phyloP scores from a whole-genome alignment of 2,888 invertebrate genomes.

The Drosophila histrio region DNA sequence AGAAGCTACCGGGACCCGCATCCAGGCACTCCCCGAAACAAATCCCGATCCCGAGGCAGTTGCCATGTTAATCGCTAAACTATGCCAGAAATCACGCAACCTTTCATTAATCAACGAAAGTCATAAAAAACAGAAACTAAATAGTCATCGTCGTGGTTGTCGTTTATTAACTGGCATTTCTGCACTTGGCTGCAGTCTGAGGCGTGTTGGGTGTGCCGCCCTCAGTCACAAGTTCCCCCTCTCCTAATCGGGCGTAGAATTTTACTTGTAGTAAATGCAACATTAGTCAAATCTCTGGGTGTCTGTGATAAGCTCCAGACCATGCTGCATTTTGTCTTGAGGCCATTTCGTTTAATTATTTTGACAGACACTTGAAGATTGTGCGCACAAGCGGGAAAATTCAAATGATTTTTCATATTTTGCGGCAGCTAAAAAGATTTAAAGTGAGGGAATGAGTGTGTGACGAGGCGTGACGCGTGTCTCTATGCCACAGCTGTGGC shows the following conservation, averaged over 20 bases:
- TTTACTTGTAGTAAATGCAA: constrained; percentile 53
- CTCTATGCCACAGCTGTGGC: constrained; percentile 36
- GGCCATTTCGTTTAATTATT: constrained; percentile 76
- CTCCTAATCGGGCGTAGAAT: background rate
- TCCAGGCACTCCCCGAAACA: constrained; percentile 29
- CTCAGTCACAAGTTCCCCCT: background rate
- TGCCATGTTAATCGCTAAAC: constrained; percentile 67
- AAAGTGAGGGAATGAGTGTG: constrained; percentile 41
- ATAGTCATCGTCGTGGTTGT: constrained; percentile 41
- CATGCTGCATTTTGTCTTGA: constrained; percentile 65
- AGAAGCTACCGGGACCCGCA: constrained; percentile 53
- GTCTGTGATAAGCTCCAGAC: constrained; percentile 53
- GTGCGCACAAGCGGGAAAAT: constrained; percentile 19
- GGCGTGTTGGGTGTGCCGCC: constrained; percentile 3
- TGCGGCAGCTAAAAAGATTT: constrained; percentile 39
- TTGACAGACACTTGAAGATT: constrained; percentile 74
- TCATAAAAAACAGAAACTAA: constrained; percentile 56
- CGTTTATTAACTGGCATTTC: constrained; percentile 70
- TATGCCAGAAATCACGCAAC: constrained; percentile 76
- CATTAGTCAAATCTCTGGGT: constrained; percentile 70
- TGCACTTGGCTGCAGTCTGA: constrained; percentile 52
- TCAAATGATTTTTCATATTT: constrained; percentile 72
- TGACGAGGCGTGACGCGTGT: constrained; percentile 52
- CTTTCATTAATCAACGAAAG: constrained; percentile 67
- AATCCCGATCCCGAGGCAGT: constrained; percentile 25